Evolutionary conservation across 35 echinoderm and acorn worm genomes (phyloP).

Genomic region (Patiria miniata): DNA sequence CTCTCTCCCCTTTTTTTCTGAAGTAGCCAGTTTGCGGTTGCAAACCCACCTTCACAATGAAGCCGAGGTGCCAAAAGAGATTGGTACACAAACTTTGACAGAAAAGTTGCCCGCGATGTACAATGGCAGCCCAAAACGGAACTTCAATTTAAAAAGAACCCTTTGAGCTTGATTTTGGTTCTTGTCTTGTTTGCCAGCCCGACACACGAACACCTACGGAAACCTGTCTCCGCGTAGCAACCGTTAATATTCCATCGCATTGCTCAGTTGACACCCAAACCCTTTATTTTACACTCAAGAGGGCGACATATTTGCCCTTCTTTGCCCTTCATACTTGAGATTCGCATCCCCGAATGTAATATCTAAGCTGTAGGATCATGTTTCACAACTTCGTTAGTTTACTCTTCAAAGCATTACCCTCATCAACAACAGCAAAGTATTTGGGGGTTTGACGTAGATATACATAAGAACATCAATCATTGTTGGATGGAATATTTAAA

Average conservation of each 20-base stretch:
- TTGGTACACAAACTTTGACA: background rate
- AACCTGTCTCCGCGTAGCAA: background rate
- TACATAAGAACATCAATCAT: too few species aligned
- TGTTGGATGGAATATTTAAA: too few species aligned
- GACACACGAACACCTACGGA: background rate
- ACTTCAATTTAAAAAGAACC: background rate
- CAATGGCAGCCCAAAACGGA: background rate
- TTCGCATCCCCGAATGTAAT: background rate
- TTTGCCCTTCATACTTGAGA: constrained; percentile 16
- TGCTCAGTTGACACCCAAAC: background rate
- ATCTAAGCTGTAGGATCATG: background rate
- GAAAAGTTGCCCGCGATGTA: background rate
- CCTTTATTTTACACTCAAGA: background rate
- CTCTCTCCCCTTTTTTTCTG: background rate
- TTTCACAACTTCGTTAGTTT: constrained; percentile 7
- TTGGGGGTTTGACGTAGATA: background rate
- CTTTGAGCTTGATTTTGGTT: too few species aligned
- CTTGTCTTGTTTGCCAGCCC: background rate
- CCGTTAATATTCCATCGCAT: background rate
- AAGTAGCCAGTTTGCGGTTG: constrained; percentile 30
- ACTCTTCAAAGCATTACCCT: background rate
- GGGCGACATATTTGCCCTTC: background rate
- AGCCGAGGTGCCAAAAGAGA: background rate
- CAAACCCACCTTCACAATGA: background rate
- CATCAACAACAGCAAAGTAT: background rate